phyloP scores from a whole-genome alignment of 2,797 vertebrate species.

The Lindbergichthys nudifrons region DNA sequence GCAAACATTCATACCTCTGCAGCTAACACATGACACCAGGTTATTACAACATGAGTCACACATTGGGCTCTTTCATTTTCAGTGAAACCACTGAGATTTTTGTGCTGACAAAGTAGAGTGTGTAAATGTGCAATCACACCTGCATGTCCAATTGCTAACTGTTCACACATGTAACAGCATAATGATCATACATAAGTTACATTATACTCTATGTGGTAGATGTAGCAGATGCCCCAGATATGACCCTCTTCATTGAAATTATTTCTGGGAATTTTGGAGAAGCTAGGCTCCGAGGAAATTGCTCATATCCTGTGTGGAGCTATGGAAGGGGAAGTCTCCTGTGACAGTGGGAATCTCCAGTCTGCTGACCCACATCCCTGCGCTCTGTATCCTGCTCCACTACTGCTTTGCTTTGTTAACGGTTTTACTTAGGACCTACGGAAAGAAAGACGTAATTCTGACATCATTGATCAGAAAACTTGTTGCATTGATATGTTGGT shows the following conservation, averaged over 20 bases:
- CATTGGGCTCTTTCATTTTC: conserved; percentile 49
- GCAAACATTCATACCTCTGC: conserved; percentile 32
- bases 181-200: conserved; percentile 3
- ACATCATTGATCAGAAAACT: not conserved
- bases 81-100: conserved; percentile 21
- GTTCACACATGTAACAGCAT: not conserved
- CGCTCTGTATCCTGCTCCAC: conserved; percentile 30
- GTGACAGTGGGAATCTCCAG: conserved; percentile 71
- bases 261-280: conserved; percentile 62
- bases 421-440: not conserved
- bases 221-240: conserved; percentile 34
- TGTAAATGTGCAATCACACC: not conserved
- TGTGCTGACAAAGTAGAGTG: conserved; percentile 1
- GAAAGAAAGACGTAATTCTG: not conserved
- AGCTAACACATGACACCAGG: conserved; percentile 14
- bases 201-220: conserved; percentile 18
- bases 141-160: not conserved
- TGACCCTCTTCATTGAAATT: conserved; percentile 51
- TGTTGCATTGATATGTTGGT: not conserved
- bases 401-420: conserved; percentile 7
- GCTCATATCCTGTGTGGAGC: conserved; percentile 78
- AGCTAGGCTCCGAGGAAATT: conserved; percentile 68
- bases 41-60: conserved; percentile 55
- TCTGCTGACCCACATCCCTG: conserved; percentile 76
- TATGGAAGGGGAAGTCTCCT: conserved; percentile 74